phyloP scores from a whole-genome alignment of 2,113 vertebrate species.

The Seriola dumerili region DNA sequence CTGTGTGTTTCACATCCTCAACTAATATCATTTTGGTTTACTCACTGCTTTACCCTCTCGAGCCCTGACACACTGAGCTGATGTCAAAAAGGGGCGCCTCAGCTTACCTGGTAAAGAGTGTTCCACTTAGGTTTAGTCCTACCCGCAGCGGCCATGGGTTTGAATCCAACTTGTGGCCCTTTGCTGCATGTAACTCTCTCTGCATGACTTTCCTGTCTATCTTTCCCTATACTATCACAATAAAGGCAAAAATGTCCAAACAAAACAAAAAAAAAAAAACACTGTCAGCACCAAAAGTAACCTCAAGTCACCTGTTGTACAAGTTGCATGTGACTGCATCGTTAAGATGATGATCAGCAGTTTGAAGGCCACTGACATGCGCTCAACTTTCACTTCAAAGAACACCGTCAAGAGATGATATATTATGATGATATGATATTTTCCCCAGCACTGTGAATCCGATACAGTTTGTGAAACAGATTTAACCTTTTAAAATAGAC shows the following conservation, averaged over 20 bases:
- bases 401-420: not conserved
- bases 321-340: not conserved
- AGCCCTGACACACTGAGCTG: conserved; percentile 19
- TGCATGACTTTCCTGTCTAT: no score
- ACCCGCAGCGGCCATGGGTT: no score
- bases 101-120: no score
- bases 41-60: conserved; percentile 59
- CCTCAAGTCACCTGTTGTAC: not conserved
- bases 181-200: no score
- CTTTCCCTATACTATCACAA: no score
- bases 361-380: not conserved
- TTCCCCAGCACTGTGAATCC: no score
- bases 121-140: no score
- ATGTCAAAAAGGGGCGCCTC: conserved; percentile 2
- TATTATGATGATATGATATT: not conserved
- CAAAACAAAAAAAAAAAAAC: no score
- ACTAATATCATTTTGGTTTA: conserved; percentile 59
- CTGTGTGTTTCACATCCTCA: conserved; percentile 51
- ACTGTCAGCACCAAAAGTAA: not conserved
- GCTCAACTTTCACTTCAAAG: not conserved
- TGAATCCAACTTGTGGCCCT: no score
- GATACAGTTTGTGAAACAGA: no score
- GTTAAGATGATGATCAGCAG: not conserved
- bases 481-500: no score
- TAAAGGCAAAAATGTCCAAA: no score